Base-by-base conservation (phyloP, 2,113 vertebrate genomes). In the Rhizomys pruinosus region DNA sequence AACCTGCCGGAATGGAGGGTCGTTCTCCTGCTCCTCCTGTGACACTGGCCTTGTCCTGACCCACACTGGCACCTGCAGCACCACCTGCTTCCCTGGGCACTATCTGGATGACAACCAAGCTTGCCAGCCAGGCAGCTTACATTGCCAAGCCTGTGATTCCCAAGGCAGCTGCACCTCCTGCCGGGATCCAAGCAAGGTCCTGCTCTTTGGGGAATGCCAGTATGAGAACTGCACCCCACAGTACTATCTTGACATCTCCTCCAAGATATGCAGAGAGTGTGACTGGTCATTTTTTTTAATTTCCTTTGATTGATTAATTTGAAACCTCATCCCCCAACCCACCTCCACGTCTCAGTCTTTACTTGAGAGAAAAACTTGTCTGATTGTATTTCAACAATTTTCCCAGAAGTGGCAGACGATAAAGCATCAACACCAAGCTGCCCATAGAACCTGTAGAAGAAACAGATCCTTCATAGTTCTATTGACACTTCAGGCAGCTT, bases 171-270 rank as follows among this genome's bases (percentile, higher is more conserved):
- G 99, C 37, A 98, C 98, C 0, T 98, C 99, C 1, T 99, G 99
- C 97, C 98, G 97, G 37, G 99, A 99, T 81, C 98, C 98, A 1
- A 91, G 96, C 52, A 99, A 98, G 93, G 99, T 99, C 59, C 98
- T 99, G 93, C 97, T 99, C 81, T 99, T 99, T 5, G 99, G 99
- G 11, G 99, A 99, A 29, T 99, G 99, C 94, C 99, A 98, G 92
- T 98, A 99, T 0, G 98, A 99, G 96, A 98, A 90, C 98, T 99
- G 99, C 22, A 98, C 99, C 61, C 99, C 98, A 19, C 99, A 99
- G 97, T 99, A 99, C 87, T 99, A 99, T 92, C 98, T 99, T 22
- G 99, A 99, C 94, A 91, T 98, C 73, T 97, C 98, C 39, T 99
- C 97, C 73, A 98, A 93, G 42, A 97, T 95, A 5, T 99, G 99